phyloP scores from a whole-genome alignment of 1,140 invertebrate species.

The silkworm (Bombyx mori) region DNA sequence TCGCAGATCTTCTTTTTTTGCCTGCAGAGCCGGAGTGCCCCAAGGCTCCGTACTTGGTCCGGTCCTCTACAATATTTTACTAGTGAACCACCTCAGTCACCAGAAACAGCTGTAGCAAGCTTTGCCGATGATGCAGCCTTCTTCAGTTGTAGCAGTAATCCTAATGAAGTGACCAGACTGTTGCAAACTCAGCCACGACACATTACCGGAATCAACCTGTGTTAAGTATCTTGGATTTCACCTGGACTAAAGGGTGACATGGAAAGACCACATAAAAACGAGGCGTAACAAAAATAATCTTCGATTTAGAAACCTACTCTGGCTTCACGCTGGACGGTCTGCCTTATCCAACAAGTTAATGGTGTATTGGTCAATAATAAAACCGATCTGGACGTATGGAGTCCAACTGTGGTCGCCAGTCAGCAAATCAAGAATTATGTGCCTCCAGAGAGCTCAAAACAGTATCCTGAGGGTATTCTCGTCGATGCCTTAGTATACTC shows the following conservation, averaged over 20 bases:
- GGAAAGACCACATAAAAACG: slow-evolving; percentile 24
- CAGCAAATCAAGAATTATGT: slow-evolving; percentile 26
- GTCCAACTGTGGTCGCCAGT: slow-evolving; percentile 22
- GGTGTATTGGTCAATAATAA: slow-evolving; percentile 10
- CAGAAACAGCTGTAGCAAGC: too few relatives aligned
- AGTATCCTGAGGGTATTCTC: not conserved
- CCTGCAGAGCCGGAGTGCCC: too few relatives aligned
- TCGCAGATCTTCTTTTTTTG: too few relatives aligned
- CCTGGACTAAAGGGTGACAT: slow-evolving; percentile 1
- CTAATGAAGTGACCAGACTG: too few relatives aligned
- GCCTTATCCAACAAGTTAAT: slow-evolving; percentile 19
- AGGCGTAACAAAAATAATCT: slow-evolving; percentile 19
- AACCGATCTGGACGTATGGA: slow-evolving; percentile 16
- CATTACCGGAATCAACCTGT: not conserved
- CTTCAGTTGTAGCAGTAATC: too few relatives aligned
- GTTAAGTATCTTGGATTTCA: not conserved
- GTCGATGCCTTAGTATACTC: too few relatives aligned
- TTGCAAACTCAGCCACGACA: not conserved
- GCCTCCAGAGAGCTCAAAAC: slow-evolving; percentile 20
- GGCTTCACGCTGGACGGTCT: slow-evolving; percentile 13
- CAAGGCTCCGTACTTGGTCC: too few relatives aligned
- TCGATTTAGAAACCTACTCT: slow-evolving; percentile 16
- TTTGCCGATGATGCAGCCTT: too few relatives aligned
- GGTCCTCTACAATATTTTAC: too few relatives aligned
- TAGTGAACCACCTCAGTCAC: too few relatives aligned